Base-by-base conservation (phyloP, 2,888 invertebrate genomes). In the Flabesymbios commensalis region DNA sequence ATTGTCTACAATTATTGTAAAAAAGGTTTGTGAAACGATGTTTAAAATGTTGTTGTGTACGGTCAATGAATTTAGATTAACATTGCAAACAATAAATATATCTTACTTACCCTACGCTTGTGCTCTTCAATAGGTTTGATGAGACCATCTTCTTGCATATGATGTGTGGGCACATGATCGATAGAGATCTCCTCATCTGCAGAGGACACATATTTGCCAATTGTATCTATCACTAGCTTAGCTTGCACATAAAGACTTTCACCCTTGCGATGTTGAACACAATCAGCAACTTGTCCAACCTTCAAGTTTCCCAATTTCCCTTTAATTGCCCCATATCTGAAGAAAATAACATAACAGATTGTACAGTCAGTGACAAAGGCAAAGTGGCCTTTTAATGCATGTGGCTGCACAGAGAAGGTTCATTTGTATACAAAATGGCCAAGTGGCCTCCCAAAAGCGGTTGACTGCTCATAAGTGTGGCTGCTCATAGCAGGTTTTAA, bases 151-250 rank as follows among this genome's bases (percentile, higher is more conserved):
- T 72, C 2, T 61, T 51, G 0, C 45, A 59, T 24, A 67, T 64
- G 36, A 72, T 72, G 22, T 7, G 10, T n/a, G 5, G 81, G 80
- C 0, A 75, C 74, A 66, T 82, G 80, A 1, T 63, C 69, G 3
- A 68, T 63, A 2, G 72, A 71, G 29, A 82, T 73, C 32, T 57
- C 33, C 14, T 41, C 39, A 64, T 79, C 80, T 36, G 74, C 74
- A 5, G 82, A 81, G 10, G 74, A 66, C 41, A 78, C 63, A 68
- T 74, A 83, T 19, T 56, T 71, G 53, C 75, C 73, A 24, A 80
- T 55, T 1, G 79, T 78, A n/a, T 75, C 70, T 48, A 75, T 49
- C 10, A 78, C 76, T 65, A 75, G 73, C 65, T 78, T 77, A 32
- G 77, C 75, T 39, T 75, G 72, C 4, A 77, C 64, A 62, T 66